Evolutionary conservation across 2,797 vertebrate genomes (phyloP).

Genomic region (Lacerta viridis): DNA sequence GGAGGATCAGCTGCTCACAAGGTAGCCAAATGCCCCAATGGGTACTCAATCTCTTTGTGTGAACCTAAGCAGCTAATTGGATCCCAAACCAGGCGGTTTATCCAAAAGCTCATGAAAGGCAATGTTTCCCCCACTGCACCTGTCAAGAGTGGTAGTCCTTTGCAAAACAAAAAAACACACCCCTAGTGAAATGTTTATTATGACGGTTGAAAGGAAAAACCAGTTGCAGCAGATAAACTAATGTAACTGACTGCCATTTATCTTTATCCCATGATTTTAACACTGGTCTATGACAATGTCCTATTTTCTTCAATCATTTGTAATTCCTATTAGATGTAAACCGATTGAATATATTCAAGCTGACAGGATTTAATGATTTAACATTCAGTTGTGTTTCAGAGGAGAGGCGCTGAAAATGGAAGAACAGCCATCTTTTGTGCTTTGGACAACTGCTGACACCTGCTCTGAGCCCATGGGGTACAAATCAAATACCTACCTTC

Average conservation of each 20-base stretch:
- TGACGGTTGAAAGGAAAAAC: not conserved
- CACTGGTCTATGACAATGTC: not conserved
- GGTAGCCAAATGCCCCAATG: not conserved
- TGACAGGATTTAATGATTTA: conserved; percentile 7
- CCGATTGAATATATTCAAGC: not conserved
- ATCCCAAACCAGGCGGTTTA: not conserved
- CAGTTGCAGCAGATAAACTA: not conserved
- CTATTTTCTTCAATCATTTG: not conserved
- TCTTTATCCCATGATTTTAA: not conserved
- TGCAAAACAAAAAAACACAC: not conserved
- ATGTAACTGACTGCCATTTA: too few species aligned
- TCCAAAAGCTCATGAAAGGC: not conserved
- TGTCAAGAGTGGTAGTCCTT: not conserved
- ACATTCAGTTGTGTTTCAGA: not conserved
- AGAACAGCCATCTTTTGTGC: not conserved
- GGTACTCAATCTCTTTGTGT: not conserved
- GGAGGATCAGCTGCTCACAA: not conserved
- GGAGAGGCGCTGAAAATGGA: not conserved
- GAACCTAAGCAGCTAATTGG: not conserved
- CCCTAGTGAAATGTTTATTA: not conserved
- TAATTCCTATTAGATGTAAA: not conserved
- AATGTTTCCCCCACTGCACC: not conserved
- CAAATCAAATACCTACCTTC: conserved; percentile 78
- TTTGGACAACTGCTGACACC: not conserved
- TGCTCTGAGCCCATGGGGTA: not conserved